These are phyloP conservation scores for Tetragonula clypearis DNA, from an alignment of 1,140 invertebrate species.

Conservation along the genomic window DNA sequence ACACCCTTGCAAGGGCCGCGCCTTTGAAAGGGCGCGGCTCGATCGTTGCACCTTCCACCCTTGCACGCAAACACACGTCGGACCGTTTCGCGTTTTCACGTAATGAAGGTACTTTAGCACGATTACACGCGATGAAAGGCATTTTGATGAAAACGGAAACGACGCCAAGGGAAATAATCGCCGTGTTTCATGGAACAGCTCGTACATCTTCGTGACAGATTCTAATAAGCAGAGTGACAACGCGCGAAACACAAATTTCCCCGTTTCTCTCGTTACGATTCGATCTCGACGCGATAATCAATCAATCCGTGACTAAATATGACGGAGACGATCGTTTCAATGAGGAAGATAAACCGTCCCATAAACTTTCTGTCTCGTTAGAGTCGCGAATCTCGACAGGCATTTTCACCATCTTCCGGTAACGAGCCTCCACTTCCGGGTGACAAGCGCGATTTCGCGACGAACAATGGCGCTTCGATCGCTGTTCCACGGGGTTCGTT, in stretches of 20 bases:
- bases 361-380: conserved; percentile 49
- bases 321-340: not conserved
- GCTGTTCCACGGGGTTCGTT: conserved; percentile 49
- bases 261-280: not conserved
- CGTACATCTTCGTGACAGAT: conserved; percentile 38
- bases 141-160: conserved; percentile 55
- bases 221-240: conserved; percentile 13
- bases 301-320: not conserved
- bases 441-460: conserved; percentile 54
- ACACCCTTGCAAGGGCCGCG: conserved; percentile 64
- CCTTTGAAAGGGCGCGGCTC: conserved; percentile 69
- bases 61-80: conserved; percentile 61
- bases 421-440: conserved; percentile 49
- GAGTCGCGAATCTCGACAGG: conserved; percentile 13
- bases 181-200: conserved; percentile 55
- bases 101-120: conserved; percentile 68
- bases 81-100: conserved; percentile 60
- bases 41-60: conserved; percentile 69
- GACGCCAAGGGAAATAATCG: conserved; percentile 18
- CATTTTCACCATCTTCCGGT: conserved; percentile 58
- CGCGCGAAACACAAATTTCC: not conserved
- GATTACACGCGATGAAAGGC: conserved; percentile 61
- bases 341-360: not conserved
- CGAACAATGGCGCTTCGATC: conserved; percentile 60
- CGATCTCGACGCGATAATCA: conserved; percentile 10